phyloP scores from a whole-genome alignment of 2,113 vertebrate genomes.

The Acrocephalus kingi region DNA sequence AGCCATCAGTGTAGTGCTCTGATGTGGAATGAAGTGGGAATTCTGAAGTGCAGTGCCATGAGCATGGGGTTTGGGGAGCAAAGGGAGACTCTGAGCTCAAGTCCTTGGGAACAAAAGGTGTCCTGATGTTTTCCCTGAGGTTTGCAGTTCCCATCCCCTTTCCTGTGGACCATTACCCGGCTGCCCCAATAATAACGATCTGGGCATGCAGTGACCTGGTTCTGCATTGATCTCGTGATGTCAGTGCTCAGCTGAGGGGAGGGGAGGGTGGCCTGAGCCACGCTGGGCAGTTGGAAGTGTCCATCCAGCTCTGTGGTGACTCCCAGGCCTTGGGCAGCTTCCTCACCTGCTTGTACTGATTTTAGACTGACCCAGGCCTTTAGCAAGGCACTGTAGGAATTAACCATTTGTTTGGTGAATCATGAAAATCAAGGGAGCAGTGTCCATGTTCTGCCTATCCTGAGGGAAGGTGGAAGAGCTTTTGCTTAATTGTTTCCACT shows the following conservation, averaged over 20 bases:
- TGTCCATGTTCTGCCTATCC: background rate
- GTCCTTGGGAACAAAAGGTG: background rate
- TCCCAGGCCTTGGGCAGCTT: background rate
- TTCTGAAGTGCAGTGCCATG: background rate
- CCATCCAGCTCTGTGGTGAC: background rate
- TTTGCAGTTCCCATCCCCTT: background rate
- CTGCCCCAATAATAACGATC: accelerated
- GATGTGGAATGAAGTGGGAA: background rate
- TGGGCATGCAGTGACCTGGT: accelerated
- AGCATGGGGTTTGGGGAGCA: background rate
- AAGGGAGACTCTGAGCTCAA: background rate
- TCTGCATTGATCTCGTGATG: background rate
- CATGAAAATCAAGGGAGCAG: background rate
- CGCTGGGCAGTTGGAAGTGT: background rate
- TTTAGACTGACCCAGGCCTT: background rate
- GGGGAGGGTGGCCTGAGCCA: background rate
- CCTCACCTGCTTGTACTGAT: background rate
- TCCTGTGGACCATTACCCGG: background rate
- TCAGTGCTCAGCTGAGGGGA: accelerated
- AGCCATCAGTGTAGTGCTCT: background rate
- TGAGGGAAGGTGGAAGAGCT: background rate
- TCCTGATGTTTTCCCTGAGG: background rate
- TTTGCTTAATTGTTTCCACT: background rate
- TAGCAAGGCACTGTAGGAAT: background rate
- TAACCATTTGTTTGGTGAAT: background rate